Conservation (phyloP, 2,888 invertebrate species). For the Congeria kusceri region DNA sequence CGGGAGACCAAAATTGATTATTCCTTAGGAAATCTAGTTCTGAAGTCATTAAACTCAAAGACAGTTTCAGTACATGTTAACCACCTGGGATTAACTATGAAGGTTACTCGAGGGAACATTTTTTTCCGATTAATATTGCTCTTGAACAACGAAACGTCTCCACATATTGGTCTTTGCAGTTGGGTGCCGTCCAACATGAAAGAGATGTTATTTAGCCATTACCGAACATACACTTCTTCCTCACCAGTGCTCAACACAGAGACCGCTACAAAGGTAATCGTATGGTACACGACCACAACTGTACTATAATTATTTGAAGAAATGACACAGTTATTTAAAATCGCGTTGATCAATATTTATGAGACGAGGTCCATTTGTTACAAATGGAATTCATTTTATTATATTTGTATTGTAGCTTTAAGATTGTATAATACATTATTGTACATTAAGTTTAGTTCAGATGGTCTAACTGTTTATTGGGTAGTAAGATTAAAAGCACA, state of each 20-base stretch:
- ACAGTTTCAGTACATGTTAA: conserved; percentile 14
- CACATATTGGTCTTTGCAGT: conserved; percentile 35
- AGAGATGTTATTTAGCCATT: conserved; percentile 22
- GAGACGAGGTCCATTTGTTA: too few relatives aligned
- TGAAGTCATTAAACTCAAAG: conserved; percentile 19
- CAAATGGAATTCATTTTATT: too few relatives aligned
- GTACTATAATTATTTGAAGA: too few relatives aligned
- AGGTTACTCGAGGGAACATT: conserved; percentile 14
- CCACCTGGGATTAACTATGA: conserved; percentile 33
- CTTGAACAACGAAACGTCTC: conserved; percentile 10
- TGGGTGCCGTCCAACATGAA: conserved; percentile 16
- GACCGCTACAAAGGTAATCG: conserved; percentile 32
- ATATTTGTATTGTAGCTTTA: too few relatives aligned
- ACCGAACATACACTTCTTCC: conserved; percentile 10
- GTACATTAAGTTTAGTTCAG: too few relatives aligned
- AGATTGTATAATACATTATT: too few relatives aligned
- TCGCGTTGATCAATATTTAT: too few relatives aligned
- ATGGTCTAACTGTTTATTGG: too few relatives aligned
- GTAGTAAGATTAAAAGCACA: too few relatives aligned
- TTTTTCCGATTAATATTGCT: conserved; percentile 21
- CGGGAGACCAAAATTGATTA: conserved; percentile 19
- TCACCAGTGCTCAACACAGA: background rate
- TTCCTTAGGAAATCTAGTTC: conserved; percentile 22
- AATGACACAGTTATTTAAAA: too few relatives aligned
- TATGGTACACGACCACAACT: too few relatives aligned